phyloP scores from a whole-genome alignment of 2,113 vertebrate genomes.

The Mus spicilegus region DNA sequence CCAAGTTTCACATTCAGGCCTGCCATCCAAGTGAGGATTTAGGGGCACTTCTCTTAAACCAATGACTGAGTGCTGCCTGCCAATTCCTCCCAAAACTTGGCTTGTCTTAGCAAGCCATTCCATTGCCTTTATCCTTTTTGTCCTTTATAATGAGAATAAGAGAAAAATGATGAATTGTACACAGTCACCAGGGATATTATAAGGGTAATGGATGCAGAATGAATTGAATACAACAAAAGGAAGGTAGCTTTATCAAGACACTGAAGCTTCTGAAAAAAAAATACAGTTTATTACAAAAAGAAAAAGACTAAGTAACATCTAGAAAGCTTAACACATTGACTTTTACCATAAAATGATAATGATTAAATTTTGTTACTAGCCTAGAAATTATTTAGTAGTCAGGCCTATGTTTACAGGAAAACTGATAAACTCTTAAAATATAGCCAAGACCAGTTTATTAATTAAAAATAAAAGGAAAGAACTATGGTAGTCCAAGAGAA shows the following conservation, averaged over 20 bases:
- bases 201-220: conserved; percentile 52
- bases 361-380: conserved; percentile 52
- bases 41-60: conserved; percentile 69
- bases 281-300: background rate
- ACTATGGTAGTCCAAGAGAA: background rate
- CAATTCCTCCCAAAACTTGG: conserved; percentile 72
- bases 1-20: conserved; percentile 59
- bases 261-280: conserved; percentile 57
- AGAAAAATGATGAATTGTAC: conserved; percentile 66
- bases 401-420: conserved; percentile 54
- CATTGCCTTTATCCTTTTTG: conserved; percentile 52
- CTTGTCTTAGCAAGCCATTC: conserved; percentile 67
- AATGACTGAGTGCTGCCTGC: conserved; percentile 59
- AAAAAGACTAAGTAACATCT: conserved; percentile 38
- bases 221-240: background rate
- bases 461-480: background rate
- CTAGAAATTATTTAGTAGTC: conserved; percentile 60
- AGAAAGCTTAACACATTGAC: conserved; percentile 68
- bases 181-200: conserved; percentile 46
- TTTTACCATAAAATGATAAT: conserved; percentile 56
- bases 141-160: conserved; percentile 69
- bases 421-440: conserved; percentile 49
- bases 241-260: background rate
- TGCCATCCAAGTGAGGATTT: conserved; percentile 71
- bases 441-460: conserved; percentile 13